These are phyloP conservation scores for Dryocosmus kuriphilus DNA, from an alignment of 2,888 invertebrate genomes.

Conservation along the genomic window DNA sequence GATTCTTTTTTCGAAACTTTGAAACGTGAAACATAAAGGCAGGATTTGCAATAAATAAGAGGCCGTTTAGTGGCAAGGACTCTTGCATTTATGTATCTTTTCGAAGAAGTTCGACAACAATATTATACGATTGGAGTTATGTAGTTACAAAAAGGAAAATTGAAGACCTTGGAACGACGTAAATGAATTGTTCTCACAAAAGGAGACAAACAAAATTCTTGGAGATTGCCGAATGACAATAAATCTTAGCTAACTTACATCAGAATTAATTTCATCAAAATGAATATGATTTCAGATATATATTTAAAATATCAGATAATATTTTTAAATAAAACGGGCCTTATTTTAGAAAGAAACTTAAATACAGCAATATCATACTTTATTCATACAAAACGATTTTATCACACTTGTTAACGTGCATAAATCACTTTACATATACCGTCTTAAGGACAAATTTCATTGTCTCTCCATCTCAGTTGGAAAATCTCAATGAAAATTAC, in stretches of 20 bases:
- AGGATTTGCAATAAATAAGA: constrained; percentile 5
- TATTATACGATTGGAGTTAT: constrained; percentile 8
- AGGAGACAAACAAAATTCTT: neutral
- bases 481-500: constrained; percentile 7
- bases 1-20: constrained; percentile 1
- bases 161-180: neutral
- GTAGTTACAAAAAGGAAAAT: constrained; percentile 1
- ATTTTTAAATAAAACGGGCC: neutral
- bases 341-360: neutral
- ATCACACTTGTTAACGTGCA: neutral
- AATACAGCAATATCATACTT: too few relatives aligned
- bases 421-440: constrained; percentile 1
- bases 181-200: constrained; percentile 8
- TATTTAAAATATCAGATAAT: neutral
- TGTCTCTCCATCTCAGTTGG: neutral
- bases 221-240: neutral
- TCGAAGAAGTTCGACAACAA: constrained; percentile 28
- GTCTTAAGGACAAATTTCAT: neutral
- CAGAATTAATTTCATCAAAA: neutral
- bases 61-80: constrained; percentile 8
- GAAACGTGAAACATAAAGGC: constrained; percentile 1
- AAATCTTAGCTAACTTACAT: neutral
- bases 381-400: neutral
- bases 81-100: constrained; percentile 32
- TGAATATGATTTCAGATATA: neutral